Base-by-base conservation (phyloP, 2,888 invertebrate genomes). In the Eristalis tenax region DNA sequence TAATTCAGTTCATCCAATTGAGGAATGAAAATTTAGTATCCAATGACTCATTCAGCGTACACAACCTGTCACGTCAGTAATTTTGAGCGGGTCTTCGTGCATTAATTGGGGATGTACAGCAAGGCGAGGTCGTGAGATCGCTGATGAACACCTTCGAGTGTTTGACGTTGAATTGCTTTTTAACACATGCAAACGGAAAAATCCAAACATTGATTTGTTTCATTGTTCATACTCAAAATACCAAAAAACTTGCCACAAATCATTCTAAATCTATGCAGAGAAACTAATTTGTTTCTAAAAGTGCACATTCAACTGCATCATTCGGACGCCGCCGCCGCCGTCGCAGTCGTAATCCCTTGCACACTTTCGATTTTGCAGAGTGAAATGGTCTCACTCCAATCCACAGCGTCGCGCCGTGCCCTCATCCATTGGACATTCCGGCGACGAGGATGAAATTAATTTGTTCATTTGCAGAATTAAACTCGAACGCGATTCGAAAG, bases 401-500 rank as follows among this genome's bases (percentile, higher is more conserved):
- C 50, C 6, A 18, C 50, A 4, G 2, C 28, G 28, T 5, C 28
- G 5, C 32, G 10, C 32, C 32, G 10, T 6, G n/a, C n/a, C 50
- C 5, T 18, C 50, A 50, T 8, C 50, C 18, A 50, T 18, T n/a
- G 50, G 18, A 50, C 18, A 50, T 50, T 50, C 18, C 50, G 50
- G 18, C 50, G 18, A 80, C 18, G 65, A 22, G 77, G 73, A 77
- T 84, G 69, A 73, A 84, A 88, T 88, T 88, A 88, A 88, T 84
- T 87, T 88, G 87, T 88, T 76, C 80, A 80, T 81, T 88, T 81
- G 73, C 81, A 69, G 81, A 84, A 88, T 77, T 88, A 56, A 84
- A 84, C 88, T 81, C 74, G 84, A 88, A 84, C 81, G 74, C 80
- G 77, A 88, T 77, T 81, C 65, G 73, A 81, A 81, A 84, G 88